Evolutionary conservation across 2,113 vertebrate genomes (phyloP).

Genomic region (Phalacrocorax aristotelis): DNA sequence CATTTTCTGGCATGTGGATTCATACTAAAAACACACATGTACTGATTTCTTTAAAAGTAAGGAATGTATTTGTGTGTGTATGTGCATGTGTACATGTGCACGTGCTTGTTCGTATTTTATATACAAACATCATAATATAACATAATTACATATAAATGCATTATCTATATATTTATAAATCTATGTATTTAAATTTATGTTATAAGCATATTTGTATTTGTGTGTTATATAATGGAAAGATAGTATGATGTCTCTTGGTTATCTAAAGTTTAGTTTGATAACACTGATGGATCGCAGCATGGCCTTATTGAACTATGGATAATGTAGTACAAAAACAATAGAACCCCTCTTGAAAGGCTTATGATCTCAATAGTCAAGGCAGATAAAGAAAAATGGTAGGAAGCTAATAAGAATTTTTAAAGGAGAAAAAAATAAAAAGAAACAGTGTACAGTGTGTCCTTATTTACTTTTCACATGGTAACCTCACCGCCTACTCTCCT

Average conservation of each 20-base stretch:
- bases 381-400: not conserved
- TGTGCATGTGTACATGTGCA: not conserved
- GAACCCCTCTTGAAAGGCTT: not conserved
- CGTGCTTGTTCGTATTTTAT: not conserved
- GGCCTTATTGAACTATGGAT: not conserved
- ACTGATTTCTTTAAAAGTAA: not conserved
- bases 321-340: rapidly evolving
- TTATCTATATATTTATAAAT: not conserved
- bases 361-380: not conserved
- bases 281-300: not conserved
- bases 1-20: not conserved
- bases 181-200: not conserved
- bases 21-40: not conserved
- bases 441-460: not conserved
- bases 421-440: not conserved
- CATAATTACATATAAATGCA: not conserved
- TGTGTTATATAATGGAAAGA: not conserved
- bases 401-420: not conserved
- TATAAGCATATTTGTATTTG: not conserved
- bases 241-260: not conserved
- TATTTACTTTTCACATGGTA: conserved; percentile 39
- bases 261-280: not conserved
- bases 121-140: not conserved
- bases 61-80: not conserved
- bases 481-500: not conserved